Evolutionary conservation across 2,797 vertebrate species (phyloP).

Genomic region (Lophius americanus): DNA sequence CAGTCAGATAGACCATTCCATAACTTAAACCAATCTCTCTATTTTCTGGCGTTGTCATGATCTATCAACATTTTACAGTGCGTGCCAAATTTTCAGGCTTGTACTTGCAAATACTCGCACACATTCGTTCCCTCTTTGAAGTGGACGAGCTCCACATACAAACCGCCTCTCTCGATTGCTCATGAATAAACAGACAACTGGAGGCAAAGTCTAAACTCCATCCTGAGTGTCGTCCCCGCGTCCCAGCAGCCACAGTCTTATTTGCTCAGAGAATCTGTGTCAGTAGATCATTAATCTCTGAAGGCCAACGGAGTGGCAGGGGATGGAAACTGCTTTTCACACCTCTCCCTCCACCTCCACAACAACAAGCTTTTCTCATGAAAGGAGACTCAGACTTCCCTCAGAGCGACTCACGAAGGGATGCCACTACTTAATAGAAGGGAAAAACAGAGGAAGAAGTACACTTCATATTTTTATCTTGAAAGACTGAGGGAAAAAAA

Average conservation of each 20-base stretch:
- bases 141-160: neutral
- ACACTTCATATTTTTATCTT: constrained; percentile 39
- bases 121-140: no score
- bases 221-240: constrained; percentile 13
- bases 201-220: constrained; percentile 73
- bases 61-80: no score
- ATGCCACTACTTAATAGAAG: constrained; percentile 9
- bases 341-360: constrained; percentile 8
- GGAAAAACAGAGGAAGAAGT: constrained; percentile 1
- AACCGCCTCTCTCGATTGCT: constrained; percentile 26
- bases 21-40: no score
- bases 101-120: no score
- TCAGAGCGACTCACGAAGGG: constrained; percentile 11
- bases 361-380: constrained; percentile 25
- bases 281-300: constrained; percentile 74
- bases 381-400: neutral
- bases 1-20: no score
- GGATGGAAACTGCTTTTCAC: constrained; percentile 18
- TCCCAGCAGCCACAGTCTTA: constrained; percentile 35
- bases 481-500: constrained; percentile 2
- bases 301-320: constrained; percentile 30
- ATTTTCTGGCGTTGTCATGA: no score
- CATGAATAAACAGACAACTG: constrained; percentile 65
- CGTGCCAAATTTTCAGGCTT: no score
- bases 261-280: constrained; percentile 63